Evolutionary conservation across 2,113 vertebrate species (phyloP).

Genomic region (Perccottus glenii): DNA sequence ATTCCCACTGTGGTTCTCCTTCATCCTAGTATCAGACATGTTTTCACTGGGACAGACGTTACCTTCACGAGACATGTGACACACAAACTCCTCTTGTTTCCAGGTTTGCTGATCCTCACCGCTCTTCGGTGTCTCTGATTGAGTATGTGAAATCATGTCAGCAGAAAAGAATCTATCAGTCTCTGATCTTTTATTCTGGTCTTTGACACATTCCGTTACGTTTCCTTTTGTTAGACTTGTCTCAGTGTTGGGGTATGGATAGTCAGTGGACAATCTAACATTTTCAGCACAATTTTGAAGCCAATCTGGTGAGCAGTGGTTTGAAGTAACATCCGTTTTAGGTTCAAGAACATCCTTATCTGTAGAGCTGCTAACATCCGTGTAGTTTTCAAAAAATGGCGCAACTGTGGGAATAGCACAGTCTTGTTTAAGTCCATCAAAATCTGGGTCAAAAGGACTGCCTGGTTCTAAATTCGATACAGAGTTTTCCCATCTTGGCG

Average conservation of each 20-base stretch:
- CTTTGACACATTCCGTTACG: slow-evolving; percentile 15
- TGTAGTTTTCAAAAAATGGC: slow-evolving; percentile 66
- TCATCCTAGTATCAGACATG: slow-evolving; percentile 1
- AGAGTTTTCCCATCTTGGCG: slow-evolving; percentile 43
- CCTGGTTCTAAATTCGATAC: slow-evolving; percentile 42
- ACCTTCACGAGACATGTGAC: slow-evolving; percentile 7
- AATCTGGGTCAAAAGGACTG: slow-evolving; percentile 50
- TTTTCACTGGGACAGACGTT: slow-evolving; percentile 19
- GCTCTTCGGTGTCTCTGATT: slow-evolving; percentile 3
- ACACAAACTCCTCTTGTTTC: slow-evolving; percentile 12
- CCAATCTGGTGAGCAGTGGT: slow-evolving; percentile 43
- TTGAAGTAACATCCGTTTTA: slow-evolving; percentile 24
- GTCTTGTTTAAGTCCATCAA: slow-evolving; percentile 63
- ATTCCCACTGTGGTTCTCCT: not conserved
- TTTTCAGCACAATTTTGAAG: slow-evolving; percentile 27
- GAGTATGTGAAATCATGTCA: not conserved
- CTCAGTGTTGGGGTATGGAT: slow-evolving; percentile 9
- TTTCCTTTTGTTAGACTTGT: slow-evolving; percentile 30
- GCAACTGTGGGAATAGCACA: slow-evolving; percentile 44
- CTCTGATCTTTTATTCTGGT: slow-evolving; percentile 1
- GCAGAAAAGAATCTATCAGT: not conserved
- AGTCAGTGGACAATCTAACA: slow-evolving; percentile 19
- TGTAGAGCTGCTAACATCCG: slow-evolving; percentile 76
- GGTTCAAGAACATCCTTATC: slow-evolving; percentile 52
- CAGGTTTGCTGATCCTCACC: slow-evolving; percentile 13